Base-by-base conservation (phyloP, 1,140 invertebrate species). In the Dendroctonus valens region DNA sequence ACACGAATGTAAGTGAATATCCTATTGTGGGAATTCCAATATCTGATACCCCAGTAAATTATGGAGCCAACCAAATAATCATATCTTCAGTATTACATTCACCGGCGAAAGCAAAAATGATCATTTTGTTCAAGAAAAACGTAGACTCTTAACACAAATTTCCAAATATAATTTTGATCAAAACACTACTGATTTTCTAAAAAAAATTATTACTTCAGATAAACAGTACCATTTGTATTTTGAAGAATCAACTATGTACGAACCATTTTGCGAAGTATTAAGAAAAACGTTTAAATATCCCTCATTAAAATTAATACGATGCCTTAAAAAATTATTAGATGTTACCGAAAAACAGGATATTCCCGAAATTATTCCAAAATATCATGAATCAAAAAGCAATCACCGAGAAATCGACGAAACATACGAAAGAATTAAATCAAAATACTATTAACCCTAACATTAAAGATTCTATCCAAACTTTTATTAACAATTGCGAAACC, bases 401-500 rank as follows among this genome's bases (percentile, higher is more conserved):
- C n/a, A n/a, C n/a, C n/a, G n/a, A n/a, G n/a, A n/a, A n/a, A n/a
- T n/a, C n/a, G n/a, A n/a, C n/a, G n/a, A n/a, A n/a, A n/a, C n/a
- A n/a, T n/a, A n/a, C n/a, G n/a, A n/a, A n/a, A n/a, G n/a, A n/a
- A n/a, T n/a, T n/a, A n/a, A n/a, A n/a, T n/a, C n/a, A 3, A 68
- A 53, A 48, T 41, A 55, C 52, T 15, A 68, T 55, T 68, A 39
- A 40, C 66, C n/a, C 42, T 11, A 64, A 64, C 14, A 11, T 44
- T 15, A 64, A 48, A 48, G 54, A 54, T 26, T 65, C 15, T 14
- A 55, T 65, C 6, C 60, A 64, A 50, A 55, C 41, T 12, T 64
- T 46, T 48, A 68, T 68, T 9, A 68, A 64, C 44, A 51, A 54
- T 46, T 68, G 66, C 38, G 50, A 68, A 68, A 63, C 55, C 14